phyloP scores from a whole-genome alignment of 1,140 invertebrate species.

The Cepaea nemoralis region DNA sequence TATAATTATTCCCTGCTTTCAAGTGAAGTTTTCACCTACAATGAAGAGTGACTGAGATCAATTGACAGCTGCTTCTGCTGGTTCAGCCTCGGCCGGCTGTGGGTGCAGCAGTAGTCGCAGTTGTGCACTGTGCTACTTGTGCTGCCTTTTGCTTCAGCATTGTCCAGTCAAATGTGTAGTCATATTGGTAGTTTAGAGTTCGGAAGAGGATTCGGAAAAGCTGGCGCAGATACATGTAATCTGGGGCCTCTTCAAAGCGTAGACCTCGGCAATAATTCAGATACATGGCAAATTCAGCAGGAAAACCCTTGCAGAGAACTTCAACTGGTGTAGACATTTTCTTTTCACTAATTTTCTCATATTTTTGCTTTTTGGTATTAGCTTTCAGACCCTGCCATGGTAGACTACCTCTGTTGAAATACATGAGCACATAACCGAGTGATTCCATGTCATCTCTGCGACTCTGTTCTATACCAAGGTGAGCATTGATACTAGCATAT shows the following conservation, averaged over 20 bases:
- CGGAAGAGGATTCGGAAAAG: constrained; percentile 98
- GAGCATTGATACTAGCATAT: constrained; percentile 92
- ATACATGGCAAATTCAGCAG: constrained; percentile 98
- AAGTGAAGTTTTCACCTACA: constrained; percentile 6
- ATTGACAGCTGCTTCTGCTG: background rate
- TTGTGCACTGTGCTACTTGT: constrained; percentile 56
- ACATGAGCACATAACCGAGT: constrained; percentile 95
- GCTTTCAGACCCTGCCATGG: constrained; percentile 89
- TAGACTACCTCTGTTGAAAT: constrained; percentile 90
- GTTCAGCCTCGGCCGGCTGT: constrained; percentile 52
- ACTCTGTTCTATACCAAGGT: constrained; percentile 82
- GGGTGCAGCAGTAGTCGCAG: constrained; percentile 52
- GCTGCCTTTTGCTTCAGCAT: constrained; percentile 92
- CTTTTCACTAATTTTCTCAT: constrained; percentile 97
- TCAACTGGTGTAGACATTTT: constrained; percentile 97
- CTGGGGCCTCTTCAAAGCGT: constrained; percentile 94
- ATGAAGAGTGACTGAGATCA: background rate
- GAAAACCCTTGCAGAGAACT: constrained; percentile 93
- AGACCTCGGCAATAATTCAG: constrained; percentile 95
- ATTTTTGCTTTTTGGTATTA: constrained; percentile 93
- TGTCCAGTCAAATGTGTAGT: constrained; percentile 99
- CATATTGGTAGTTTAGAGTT: constrained; percentile 98
- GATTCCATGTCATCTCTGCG: constrained; percentile 97
- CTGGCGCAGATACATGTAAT: constrained; percentile 98
- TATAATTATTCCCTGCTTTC: constrained; percentile 5